Evolutionary conservation across 2,888 invertebrate species (phyloP).

Genomic region (Theretra japonica): DNA sequence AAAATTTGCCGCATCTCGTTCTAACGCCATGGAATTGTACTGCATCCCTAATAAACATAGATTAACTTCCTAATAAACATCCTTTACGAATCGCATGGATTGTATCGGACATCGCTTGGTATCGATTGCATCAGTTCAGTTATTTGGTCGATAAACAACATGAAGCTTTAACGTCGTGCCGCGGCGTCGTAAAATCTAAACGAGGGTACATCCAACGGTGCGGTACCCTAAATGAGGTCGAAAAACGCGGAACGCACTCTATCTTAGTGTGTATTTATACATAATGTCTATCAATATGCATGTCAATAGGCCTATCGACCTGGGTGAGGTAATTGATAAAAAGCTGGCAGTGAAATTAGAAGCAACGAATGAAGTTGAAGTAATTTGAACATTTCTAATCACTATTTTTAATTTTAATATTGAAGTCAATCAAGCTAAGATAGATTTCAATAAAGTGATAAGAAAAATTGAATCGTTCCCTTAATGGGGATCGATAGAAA

Average conservation of each 20-base stretch:
- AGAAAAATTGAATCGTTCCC: too few relatives aligned
- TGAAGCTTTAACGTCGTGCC: constrained; percentile 65
- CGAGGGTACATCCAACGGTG: constrained; percentile 57
- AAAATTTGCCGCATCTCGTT: not conserved
- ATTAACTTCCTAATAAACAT: not conserved
- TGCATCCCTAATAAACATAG: not conserved
- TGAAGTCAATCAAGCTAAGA: too few relatives aligned
- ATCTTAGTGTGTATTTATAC: not conserved
- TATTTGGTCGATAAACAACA: constrained; percentile 61
- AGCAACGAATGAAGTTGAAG: too few relatives aligned
- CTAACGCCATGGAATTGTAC: not conserved
- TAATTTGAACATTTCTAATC: too few relatives aligned
- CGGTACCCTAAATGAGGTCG: constrained; percentile 66
- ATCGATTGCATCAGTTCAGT: constrained; percentile 37
- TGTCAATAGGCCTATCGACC: too few relatives aligned
- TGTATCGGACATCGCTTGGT: not conserved
- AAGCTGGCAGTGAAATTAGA: too few relatives aligned
- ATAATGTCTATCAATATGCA: not conserved
- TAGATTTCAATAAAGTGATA: too few relatives aligned
- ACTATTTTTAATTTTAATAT: too few relatives aligned
- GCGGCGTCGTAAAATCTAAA: constrained; percentile 60
- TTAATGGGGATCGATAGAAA: too few relatives aligned
- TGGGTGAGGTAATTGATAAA: too few relatives aligned
- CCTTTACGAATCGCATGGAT: constrained; percentile 1
- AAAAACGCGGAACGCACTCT: constrained; percentile 38